Percentiles rank a stretch among this genome's conserved stretches.
Conservation (phyloP, 37 sponge, comb jelly and placozoan genomes). For the Amphimedon queenslandica region DNA sequence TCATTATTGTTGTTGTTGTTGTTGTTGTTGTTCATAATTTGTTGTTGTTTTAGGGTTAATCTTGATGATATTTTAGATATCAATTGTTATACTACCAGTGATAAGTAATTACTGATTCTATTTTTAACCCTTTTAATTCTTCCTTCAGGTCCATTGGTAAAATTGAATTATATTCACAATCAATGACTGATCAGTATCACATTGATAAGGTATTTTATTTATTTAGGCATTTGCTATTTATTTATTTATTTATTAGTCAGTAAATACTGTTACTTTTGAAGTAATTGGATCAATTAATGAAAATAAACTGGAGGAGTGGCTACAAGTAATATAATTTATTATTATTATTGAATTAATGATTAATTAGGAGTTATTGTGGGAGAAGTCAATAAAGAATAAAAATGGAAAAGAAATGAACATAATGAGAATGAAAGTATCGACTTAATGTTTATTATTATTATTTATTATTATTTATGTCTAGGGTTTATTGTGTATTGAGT, state of each 20-base stretch:
- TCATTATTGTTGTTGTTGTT: too few species aligned
- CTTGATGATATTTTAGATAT: neutral
- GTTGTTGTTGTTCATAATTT: too few species aligned
- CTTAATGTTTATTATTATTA: neutral
- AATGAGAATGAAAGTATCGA: constrained; percentile 68
- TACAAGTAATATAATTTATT: constrained; percentile 28
- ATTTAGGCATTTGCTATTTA: neutral
- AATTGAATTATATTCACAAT: too few species aligned
- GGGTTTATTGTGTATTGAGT: constrained; percentile 53
- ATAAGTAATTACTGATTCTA: too few species aligned
- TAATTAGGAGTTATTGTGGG: constrained; percentile 79
- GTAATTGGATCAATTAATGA: constrained; percentile 26
- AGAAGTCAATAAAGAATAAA: constrained; percentile 31
- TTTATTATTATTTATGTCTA: constrained; percentile 13
- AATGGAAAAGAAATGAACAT: constrained; percentile 43
- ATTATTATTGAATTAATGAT: neutral
- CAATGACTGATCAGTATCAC: too few species aligned
- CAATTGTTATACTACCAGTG: too few species aligned
- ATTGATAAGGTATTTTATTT: neutral
- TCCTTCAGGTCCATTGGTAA: too few species aligned
- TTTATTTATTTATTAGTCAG: constrained; percentile 16
- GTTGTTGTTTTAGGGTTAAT: too few species aligned
- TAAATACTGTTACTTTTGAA: constrained; percentile 64
- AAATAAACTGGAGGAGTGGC: constrained; percentile 58
- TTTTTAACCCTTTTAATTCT: too few species aligned